Base-by-base conservation (phyloP, 2,113 vertebrate genomes). In the Dicentrarchus labrax region DNA sequence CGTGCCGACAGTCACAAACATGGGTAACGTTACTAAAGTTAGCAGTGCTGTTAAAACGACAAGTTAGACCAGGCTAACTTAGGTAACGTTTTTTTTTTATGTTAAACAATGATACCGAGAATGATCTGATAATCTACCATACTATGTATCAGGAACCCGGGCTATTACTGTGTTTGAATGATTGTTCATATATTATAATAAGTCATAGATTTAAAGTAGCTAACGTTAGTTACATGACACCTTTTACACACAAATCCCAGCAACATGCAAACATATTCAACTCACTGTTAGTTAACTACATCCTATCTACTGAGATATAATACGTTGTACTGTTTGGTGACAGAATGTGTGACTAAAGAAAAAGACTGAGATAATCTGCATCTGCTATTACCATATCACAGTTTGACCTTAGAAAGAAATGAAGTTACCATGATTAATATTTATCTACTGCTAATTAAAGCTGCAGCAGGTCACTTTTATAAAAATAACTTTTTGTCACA, bases 141-240 rank as follows among this genome's bases (percentile, higher is more conserved):
- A 30, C 3, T 66, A 3, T 50, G 1, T 47, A 12, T 59, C 38
- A n/a, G 1, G 6, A 13, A 47, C 13, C 10, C 19, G 15, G 16
- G 36, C 12, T 22, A n/a, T 10, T 4, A 38, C 30, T 51, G 4
- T n/a, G 30, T 15, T 53, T 38, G 6, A 67, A 51, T 39, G 48
- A 16, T 22, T 16, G 11, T 3, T n/a, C 17, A 22, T 10, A 6
- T 24, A 24, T 22, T 16, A 17, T 62, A 13, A 47, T 13, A 70
- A 70, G 96, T 96, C 47, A 22, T 10, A 22, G 96, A 95, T 86
- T 3, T 24, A 57, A 74, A 51, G 12, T 9, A 7, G 36, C 36
- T 36, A 11, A 1, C 47, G 8, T 51, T 2, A 48, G 12, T 22
- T 5, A 48, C 51, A 22, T 67, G 39, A 41, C 43, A 36, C 1